Evolutionary conservation across 2,797 vertebrate species (phyloP).

Genomic region (Gadopsis bispinosus): DNA sequence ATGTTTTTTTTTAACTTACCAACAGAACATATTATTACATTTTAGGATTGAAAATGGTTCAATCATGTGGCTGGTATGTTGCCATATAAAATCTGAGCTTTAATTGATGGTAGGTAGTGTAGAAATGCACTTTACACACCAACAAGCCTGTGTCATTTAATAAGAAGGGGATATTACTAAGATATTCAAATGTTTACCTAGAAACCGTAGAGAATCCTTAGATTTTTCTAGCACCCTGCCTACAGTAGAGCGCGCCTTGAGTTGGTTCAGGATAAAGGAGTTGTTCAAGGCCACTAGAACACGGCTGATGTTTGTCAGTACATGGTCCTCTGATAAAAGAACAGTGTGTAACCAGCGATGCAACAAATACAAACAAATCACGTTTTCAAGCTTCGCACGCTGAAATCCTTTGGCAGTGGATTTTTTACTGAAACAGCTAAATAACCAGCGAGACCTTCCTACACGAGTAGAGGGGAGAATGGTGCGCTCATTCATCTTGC

Average conservation of each 20-base stretch:
- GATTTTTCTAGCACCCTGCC: constrained; percentile 8
- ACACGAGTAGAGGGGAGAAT: constrained; percentile 40
- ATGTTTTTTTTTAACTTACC: neutral
- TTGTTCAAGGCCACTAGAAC: constrained; percentile 53
- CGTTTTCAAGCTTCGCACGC: constrained; percentile 33
- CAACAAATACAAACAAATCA: constrained; percentile 67
- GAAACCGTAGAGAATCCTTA: neutral
- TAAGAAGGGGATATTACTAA: neutral
- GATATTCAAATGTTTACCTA: constrained; percentile 15
- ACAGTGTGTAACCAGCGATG: constrained; percentile 28
- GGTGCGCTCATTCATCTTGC: constrained; percentile 63
- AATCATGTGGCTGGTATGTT: neutral
- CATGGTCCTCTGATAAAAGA: constrained; percentile 28
- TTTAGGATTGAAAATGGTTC: neutral
- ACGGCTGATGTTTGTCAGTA: constrained; percentile 31
- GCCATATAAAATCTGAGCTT: too few species aligned
- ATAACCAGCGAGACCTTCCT: constrained; percentile 66
- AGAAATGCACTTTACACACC: neutral
- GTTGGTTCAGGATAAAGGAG: constrained; percentile 13
- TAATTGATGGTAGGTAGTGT: neutral
- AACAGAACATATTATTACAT: neutral
- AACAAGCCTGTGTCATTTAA: neutral
- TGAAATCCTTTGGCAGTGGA: constrained; percentile 61
- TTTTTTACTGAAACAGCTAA: constrained; percentile 55
- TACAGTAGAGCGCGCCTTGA: neutral